Evolutionary conservation across 2,888 invertebrate species (phyloP), one percentile per base, ranked within the genome.

Genomic region (Drosophila mimetica): DNA sequence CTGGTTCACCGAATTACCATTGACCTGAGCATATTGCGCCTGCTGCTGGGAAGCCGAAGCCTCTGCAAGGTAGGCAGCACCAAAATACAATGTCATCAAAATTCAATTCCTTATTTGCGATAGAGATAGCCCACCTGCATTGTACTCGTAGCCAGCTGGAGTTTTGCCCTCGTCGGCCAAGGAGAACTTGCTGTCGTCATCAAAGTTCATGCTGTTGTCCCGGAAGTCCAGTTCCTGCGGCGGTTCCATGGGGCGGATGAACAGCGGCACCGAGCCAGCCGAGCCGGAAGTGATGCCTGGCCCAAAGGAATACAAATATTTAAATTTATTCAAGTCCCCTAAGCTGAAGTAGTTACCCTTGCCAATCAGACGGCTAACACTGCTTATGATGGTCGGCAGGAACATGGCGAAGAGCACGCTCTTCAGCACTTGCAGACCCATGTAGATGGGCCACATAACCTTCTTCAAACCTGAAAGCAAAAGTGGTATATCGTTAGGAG

Each of bases 391-490:
- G 67, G 96, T 96, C 0, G 97, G 97, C 89, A 97, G 93, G 91
- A 97, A 97, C 93, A 97, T 94, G 8, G 96, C 97, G 32, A 97
- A 93, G 20, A 97, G 92, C 46, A 97, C 93, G 34, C 96, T 96
- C 92, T 97, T 97, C 81, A 96, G 93, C 53, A 97, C 93, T 92
- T 97, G 96, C 5, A 95, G 94, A 1, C 96, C 97, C 87, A 97
- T 94, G 84, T 97, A 93, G 53, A 97, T 92, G 0, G 97, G 97
- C 86, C 97, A 93, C 87, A 97, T 93, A 75, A 97, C 93, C 91
- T 97, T 97, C 92, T 97, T 97, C 63, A 97, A 92, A 28, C 96
- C 96, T 91, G 95, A 94, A 46, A 95, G 7, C 11, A 6, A 61
- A 44, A 16, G 9, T 14, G 25, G 28, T 14, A 22, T 22, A 9